A percentile compares a stretch with the other conserved stretches of the same genome.
Conservation (phyloP, 2,113 vertebrate species). For the Apistogramma diplotaenia region DNA sequence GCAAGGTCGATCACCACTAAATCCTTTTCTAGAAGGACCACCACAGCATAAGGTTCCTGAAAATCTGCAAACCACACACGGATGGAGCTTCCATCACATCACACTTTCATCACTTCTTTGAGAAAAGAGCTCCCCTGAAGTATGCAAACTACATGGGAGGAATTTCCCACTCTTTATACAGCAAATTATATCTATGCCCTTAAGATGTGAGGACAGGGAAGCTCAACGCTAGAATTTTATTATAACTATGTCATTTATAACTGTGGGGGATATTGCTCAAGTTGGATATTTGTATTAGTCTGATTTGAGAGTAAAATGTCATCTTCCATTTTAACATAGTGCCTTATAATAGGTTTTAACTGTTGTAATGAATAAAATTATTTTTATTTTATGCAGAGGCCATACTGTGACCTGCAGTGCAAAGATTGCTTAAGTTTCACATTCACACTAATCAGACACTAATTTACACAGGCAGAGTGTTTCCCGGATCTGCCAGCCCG, state of each 20-base stretch:
- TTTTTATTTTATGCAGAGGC: not conserved
- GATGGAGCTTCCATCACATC: conserved; percentile 2
- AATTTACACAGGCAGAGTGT: not conserved
- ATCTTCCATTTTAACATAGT: not conserved
- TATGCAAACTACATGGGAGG: conserved; percentile 33
- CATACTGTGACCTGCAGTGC: not conserved
- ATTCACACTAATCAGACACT: not conserved
- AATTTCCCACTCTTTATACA: conserved; percentile 18
- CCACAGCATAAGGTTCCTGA: conserved; percentile 98
- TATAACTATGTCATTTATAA: conserved; percentile 29
- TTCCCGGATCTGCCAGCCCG: not conserved
- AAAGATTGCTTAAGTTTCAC: not conserved
- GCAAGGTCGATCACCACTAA: conserved; percentile 98
- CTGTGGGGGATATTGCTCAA: conserved; percentile 8
- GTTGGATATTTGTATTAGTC: conserved; percentile 37
- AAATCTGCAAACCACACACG: conserved; percentile 82
- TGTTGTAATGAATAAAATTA: not conserved
- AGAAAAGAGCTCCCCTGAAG: conserved; percentile 21
- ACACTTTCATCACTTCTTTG: not conserved
- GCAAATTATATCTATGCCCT: conserved; percentile 48
- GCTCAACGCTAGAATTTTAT: conserved; percentile 18
- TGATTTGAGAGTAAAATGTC: conserved; percentile 1
- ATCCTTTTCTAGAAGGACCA: conserved; percentile 98
- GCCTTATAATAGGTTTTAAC: not conserved
- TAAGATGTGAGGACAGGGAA: conserved; percentile 22